Evolutionary conservation across 2,113 vertebrate genomes (phyloP).

Genomic region (Setophaga petechia): DNA sequence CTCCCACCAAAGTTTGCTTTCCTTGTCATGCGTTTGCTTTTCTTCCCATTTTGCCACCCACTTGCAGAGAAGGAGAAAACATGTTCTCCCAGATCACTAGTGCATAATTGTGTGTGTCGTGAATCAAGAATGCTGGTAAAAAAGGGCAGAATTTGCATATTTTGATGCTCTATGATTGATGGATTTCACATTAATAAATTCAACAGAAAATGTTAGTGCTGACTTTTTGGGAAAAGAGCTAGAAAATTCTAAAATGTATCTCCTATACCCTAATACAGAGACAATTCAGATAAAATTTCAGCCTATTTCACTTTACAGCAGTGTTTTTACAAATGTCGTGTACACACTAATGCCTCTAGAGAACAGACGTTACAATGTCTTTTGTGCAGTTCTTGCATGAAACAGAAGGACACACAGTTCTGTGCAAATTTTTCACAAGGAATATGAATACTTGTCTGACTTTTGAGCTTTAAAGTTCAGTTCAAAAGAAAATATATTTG

Average conservation of each 20-base stretch:
- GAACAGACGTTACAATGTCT: background rate
- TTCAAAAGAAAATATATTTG: background rate
- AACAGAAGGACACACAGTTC: background rate
- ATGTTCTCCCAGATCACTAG: background rate
- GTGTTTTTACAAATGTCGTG: background rate
- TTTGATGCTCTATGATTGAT: background rate
- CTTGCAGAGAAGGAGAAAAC: background rate
- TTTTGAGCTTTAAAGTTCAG: background rate
- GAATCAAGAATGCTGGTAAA: background rate
- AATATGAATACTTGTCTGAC: background rate
- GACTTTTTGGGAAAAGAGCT: background rate
- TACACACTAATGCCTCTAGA: background rate
- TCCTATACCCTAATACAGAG: background rate
- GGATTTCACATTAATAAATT: background rate
- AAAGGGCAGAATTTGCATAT: background rate
- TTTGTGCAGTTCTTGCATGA: background rate
- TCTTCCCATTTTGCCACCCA: background rate
- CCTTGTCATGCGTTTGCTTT: rapidly evolving
- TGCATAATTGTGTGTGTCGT: background rate
- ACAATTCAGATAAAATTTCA: background rate
- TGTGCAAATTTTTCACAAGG: background rate
- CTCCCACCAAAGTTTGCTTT: background rate
- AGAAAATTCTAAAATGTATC: background rate
- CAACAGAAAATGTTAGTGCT: background rate
- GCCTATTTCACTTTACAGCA: background rate